Conservation (phyloP, 2,113 vertebrate species). For the Hystrix brachyura region DNA sequence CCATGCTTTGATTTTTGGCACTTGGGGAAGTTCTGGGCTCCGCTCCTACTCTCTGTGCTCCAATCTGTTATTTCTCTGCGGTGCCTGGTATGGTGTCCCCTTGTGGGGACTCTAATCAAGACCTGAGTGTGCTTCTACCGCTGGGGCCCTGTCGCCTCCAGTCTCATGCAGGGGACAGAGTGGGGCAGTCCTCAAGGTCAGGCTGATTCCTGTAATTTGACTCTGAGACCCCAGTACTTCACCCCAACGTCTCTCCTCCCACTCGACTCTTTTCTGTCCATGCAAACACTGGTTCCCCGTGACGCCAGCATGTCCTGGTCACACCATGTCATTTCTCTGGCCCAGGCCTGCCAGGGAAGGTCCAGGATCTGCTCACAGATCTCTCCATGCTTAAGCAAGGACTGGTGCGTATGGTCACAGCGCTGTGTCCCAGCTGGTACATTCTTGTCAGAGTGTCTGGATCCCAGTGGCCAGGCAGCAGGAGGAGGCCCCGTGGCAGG, state of each 20-base stretch:
- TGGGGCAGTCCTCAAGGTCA: background rate
- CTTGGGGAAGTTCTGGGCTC: background rate
- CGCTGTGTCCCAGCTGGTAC: background rate
- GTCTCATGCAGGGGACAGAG: background rate
- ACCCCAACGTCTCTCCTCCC: background rate
- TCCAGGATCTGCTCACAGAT: background rate
- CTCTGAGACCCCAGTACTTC: fast-evolving
- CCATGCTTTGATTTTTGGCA: background rate
- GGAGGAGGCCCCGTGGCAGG: background rate
- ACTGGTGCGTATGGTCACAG: no score
- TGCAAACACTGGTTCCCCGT: background rate
- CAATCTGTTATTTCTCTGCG: background rate
- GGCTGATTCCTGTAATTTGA: fast-evolving
- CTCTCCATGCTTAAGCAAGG: background rate
- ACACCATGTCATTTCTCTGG: fast-evolving
- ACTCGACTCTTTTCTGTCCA: no score
- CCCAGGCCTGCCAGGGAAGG: background rate
- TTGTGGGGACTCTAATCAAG: background rate
- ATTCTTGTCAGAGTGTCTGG: background rate
- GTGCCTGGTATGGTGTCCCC: background rate
- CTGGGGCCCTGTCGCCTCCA: background rate
- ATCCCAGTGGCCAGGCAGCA: background rate
- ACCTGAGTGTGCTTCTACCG: no score
- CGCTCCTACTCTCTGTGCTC: background rate
- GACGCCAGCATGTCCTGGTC: fast-evolving